Evolutionary conservation across 1,140 invertebrate genomes (phyloP), one percentile per base, ranked within the genome.

Genomic region (Mycetomoellerius zeteki): DNA sequence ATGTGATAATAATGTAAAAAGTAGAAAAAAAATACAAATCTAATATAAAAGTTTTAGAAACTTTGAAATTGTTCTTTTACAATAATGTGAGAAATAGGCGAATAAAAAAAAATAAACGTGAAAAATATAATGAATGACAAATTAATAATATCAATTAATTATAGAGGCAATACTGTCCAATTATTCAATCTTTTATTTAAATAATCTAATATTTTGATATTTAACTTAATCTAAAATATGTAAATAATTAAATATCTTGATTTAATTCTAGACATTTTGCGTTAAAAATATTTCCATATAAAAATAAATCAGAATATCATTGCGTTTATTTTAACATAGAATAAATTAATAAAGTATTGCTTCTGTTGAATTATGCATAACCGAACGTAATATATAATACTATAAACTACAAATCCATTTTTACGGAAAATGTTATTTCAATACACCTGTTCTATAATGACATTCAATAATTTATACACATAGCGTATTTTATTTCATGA

Each of bases 381-480:
- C 30, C 12, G 7, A 37, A 37, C 33, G 10, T 30, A 72, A n/a
- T 37, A 50, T 3, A 2, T 8, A n/a, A n/a, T n/a, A n/a, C n/a
- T 62, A 7, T 8, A 30, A 47, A 30, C 10, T 37, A 14, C 12
- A 14, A 33, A 27, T 54, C 14, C 10, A 76, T 37, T 37, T 14
- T 54, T 54, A 12, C 10, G 12, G 0, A 33, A 65, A 6, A 65
- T 50, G 27, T 65, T 78, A 21, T 33, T 52, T 52, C 19, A 10
- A 65, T 72, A 52, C 2, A 50, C 3, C 14, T 76, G 14, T 56
- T 81, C n/a, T 14, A 16, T 69, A n/a, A 58, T 76, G 5, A 52
- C 16, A 33, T 65, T 37, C 33, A 65, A 16, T 65, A 1, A 78
- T 65, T 78, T 33, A 37, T 52, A 37, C 33, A 78, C 6, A n/a